Base-by-base conservation (phyloP, 2,888 invertebrate genomes). In the Polia nebulosa region DNA sequence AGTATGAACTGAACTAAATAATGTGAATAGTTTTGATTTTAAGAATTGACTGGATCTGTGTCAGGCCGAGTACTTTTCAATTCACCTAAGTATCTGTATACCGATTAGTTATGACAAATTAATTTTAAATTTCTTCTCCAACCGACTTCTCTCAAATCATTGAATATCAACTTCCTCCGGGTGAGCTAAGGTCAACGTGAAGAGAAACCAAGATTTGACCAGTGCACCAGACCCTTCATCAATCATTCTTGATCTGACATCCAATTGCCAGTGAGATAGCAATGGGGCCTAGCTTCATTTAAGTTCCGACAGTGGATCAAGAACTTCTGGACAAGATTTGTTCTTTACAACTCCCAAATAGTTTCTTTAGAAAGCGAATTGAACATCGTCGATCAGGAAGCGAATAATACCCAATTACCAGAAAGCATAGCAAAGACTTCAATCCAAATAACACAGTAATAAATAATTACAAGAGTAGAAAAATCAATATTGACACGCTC, bases 401-500 rank as follows among this genome's bases (percentile, higher is more conserved):
- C 8, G 6, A 64, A 32, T 41, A 9, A 47, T 51, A 62, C 2
- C 15, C 25, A 63, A 51, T 61, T 41, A 13, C 51, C 22, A 47
- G 6, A 52, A 61, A 49, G 7, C 20, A 27, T 15, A n/a, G 13
- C 25, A 29, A 60, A n/a, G 2, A 66, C 27, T 2, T n/a, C 45
- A 39, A 27, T 22, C 1, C 5, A 44, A 53, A 47, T 25, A 25
- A 11, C 45, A 3, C 4, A 51, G 27, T 20, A 52, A 27, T 17
- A 5, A 56, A 64, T 52, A 63, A 75, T 58, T 60, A 47, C 57
- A 44, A 20, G 44, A 59, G 47, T 41, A n/a, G 13, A 9, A 7
- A 55, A 25, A 60, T 70, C 52, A 76, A 53, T 60, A 63, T 49
- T 44, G 20, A 51, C 45, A 61, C 34, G 58, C 34, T 63, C 34